phyloP scores from a whole-genome alignment of 1,140 invertebrate genomes.

The Pseudachorutes palmiensis region DNA sequence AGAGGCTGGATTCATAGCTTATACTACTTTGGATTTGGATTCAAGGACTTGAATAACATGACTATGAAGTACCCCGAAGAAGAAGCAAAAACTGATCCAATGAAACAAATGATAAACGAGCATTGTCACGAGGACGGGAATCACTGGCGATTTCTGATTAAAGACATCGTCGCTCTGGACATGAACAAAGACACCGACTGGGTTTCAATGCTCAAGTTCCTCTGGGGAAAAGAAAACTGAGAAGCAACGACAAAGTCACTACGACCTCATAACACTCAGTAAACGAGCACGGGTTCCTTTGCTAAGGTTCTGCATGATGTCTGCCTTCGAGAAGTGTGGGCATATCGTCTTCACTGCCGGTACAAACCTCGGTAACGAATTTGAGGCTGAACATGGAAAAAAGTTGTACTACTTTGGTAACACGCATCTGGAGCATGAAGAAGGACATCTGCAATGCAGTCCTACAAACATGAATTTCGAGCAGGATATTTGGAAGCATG shows the following conservation, averaged over 20 bases:
- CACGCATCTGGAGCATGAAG: background rate
- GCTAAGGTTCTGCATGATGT: background rate
- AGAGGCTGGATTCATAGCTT: no score
- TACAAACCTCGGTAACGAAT: background rate
- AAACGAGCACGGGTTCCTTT: background rate
- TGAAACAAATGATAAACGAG: background rate
- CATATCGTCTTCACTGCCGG: background rate
- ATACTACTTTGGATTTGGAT: no score
- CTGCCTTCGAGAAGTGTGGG: background rate
- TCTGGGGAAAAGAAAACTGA: background rate
- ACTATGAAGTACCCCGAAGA: background rate
- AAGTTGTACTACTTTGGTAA: background rate
- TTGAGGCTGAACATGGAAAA: background rate
- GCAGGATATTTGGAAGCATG: no score
- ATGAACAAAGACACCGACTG: background rate
- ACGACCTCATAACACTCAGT: background rate
- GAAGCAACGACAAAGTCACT: background rate
- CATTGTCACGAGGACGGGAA: background rate
- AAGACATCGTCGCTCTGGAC: background rate
- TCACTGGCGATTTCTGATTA: background rate
- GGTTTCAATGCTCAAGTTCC: background rate
- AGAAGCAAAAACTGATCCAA: background rate
- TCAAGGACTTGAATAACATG: no score
- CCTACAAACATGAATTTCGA: no score
- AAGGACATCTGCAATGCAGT: background rate